A percentile compares a stretch with the other conserved stretches of the same genome.
Conservation (phyloP, 2,113 vertebrate species). For the Miniopterus natalensis region DNA sequence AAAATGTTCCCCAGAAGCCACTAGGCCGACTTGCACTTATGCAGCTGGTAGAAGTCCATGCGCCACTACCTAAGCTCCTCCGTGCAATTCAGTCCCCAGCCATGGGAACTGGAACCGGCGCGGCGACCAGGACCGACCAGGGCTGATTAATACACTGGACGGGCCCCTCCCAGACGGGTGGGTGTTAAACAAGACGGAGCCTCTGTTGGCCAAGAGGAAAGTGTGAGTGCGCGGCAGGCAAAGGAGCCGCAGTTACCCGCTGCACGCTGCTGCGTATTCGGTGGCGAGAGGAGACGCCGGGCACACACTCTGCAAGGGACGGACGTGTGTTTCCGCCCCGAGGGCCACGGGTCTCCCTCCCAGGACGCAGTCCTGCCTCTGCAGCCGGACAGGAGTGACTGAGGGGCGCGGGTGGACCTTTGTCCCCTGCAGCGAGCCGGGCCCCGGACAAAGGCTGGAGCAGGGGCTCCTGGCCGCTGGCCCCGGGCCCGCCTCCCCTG, state of each 20-base stretch:
- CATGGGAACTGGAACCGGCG: neutral
- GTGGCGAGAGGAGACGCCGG: too few species aligned
- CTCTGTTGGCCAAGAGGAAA: neutral
- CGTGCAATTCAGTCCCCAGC: neutral
- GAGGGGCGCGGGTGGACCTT: accelerated
- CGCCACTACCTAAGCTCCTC: neutral
- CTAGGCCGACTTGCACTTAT: too few species aligned
- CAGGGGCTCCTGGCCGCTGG: too few species aligned
- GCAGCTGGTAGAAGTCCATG: neutral
- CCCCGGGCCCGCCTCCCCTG: too few species aligned
- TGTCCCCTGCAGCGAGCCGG: neutral
- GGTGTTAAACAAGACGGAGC: neutral
- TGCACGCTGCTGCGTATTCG: too few species aligned
- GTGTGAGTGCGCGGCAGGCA: neutral
- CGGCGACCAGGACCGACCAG: neutral
- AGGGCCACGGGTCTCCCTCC: neutral
- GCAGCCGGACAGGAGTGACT: too few species aligned
- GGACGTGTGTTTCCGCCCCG: too few species aligned
- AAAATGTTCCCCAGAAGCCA: too few species aligned
- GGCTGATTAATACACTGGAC: neutral
- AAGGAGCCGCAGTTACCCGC: neutral
- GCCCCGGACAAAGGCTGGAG: too few species aligned
- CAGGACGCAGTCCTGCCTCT: neutral
- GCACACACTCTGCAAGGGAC: too few species aligned
- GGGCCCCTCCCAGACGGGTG: neutral